phyloP scores from a whole-genome alignment of 2,113 vertebrate genomes.

The Hylia prasina region DNA sequence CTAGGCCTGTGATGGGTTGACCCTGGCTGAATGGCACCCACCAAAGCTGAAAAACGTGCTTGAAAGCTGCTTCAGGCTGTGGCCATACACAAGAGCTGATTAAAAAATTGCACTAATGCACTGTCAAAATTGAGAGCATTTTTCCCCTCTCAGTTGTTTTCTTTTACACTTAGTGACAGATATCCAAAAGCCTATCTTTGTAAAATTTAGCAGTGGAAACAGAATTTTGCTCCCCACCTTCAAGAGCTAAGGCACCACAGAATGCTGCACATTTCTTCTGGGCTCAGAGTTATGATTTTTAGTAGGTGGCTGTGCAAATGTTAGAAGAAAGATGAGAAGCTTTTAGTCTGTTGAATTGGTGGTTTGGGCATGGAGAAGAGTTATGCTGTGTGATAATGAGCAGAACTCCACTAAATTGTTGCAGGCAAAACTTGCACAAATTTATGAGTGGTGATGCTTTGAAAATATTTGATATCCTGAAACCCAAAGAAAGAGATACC shows the following conservation, averaged over 20 bases:
- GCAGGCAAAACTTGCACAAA: background rate
- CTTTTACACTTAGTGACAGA: background rate
- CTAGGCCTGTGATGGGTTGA: background rate
- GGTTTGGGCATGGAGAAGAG: background rate
- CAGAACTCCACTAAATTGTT: background rate
- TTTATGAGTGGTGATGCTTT: background rate
- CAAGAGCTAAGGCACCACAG: background rate
- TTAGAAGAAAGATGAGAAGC: background rate
- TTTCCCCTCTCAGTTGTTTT: background rate
- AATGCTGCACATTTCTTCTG: background rate
- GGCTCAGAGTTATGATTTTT: background rate
- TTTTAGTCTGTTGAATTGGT: background rate
- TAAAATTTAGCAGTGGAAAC: background rate
- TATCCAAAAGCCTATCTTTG: background rate
- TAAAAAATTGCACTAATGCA: background rate
- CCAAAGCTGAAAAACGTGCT: background rate
- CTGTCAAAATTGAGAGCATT: background rate
- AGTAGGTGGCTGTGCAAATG: background rate
- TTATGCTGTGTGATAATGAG: background rate
- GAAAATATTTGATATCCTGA: background rate
- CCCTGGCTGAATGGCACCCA: fast-evolving
- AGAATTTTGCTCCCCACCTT: background rate
- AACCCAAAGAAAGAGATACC: background rate
- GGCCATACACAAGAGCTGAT: background rate
- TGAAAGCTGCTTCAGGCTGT: background rate